Percentiles rank a stretch among this genome's conserved stretches.
These are phyloP conservation scores for Phallusia fumigata DNA, from an alignment of 23 tunicate genomes.

Conservation along the genomic window DNA sequence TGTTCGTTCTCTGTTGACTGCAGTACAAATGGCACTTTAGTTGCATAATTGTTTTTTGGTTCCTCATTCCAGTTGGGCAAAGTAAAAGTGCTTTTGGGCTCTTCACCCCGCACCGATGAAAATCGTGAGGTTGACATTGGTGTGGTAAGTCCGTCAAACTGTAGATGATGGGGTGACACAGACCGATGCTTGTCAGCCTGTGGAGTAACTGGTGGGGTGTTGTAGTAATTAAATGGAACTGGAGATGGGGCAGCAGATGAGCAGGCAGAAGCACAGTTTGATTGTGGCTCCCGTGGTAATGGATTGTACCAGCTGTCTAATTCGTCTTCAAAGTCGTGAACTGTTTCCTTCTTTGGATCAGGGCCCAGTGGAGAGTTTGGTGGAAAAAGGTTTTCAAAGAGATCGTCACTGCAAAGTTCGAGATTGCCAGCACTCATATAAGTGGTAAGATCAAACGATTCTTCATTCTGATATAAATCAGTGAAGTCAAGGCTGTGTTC, in stretches of 20 bases:
- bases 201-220: constrained; percentile 93
- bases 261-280: constrained; percentile 78
- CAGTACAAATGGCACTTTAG: neutral
- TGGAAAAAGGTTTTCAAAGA: constrained; percentile 79
- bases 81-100: neutral
- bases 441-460: constrained; percentile 82
- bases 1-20: neutral
- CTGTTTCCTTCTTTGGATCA: constrained; percentile 40
- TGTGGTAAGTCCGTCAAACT: constrained; percentile 61
- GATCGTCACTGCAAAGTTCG: constrained; percentile 84
- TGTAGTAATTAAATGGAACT: constrained; percentile 66
- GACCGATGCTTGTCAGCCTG: constrained; percentile 40
- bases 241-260: constrained; percentile 94
- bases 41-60: neutral
- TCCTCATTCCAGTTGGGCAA: neutral
- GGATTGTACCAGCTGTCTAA: constrained; percentile 47
- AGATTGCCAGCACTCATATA: constrained; percentile 60
- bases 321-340: constrained; percentile 41
- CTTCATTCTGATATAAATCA: constrained; percentile 89
- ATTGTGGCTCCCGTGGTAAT: constrained; percentile 40
- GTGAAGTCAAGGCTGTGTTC: constrained; percentile 33
- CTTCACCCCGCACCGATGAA: constrained; percentile 38
- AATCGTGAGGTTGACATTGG: constrained; percentile 59
- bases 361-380: constrained; percentile 38
- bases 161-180: constrained; percentile 49